Percentiles rank a stretch among this genome's conserved stretches.
These are phyloP conservation scores for Zoanthus sansibaricus DNA, from an alignment of 92 coral and sea anemone genomes.

Conservation along the genomic window DNA sequence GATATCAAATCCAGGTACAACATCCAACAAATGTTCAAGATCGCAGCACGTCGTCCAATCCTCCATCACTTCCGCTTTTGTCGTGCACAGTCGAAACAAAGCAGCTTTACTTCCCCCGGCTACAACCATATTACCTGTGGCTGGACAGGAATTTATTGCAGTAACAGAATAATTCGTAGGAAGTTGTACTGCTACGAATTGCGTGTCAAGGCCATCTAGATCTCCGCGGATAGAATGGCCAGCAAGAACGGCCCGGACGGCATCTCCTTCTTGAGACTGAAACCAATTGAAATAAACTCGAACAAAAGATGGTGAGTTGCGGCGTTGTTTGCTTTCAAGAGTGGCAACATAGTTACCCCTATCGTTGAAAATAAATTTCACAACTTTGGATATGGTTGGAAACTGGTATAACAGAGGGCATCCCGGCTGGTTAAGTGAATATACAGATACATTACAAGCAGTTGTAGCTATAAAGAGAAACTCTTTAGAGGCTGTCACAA, in stretches of 20 bases:
- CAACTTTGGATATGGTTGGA: conserved; percentile 83
- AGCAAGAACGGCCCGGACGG: conserved; percentile 75
- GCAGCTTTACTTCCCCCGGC: conserved; percentile 72
- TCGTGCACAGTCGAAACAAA: conserved; percentile 69
- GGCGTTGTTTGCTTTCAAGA: conserved; percentile 69
- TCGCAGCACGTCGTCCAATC: conserved; percentile 58
- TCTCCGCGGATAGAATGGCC: conserved; percentile 79
- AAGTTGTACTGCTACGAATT: conserved; percentile 80
- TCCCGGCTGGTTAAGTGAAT: conserved; percentile 81
- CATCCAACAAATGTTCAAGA: conserved; percentile 79
- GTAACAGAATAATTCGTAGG: conserved; percentile 68
- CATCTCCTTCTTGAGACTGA: conserved; percentile 58
- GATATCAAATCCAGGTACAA: conserved; percentile 81
- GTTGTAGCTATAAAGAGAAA: conserved; percentile 80
- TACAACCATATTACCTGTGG: conserved; percentile 81
- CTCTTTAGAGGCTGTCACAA: conserved; percentile 71
- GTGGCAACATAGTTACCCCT: conserved; percentile 83
- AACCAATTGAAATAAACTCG: conserved; percentile 97
- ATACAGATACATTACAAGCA: conserved; percentile 80
- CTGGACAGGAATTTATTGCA: conserved; percentile 74
- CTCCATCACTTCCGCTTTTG: conserved; percentile 56
- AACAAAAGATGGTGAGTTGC: conserved; percentile 65
- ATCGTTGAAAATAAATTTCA: conserved; percentile 82
- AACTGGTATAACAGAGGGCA: conserved; percentile 90
- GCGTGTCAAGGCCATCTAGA: conserved; percentile 46